Base-by-base conservation (phyloP, 2,797 vertebrate genomes). In the Cuniculus paca region DNA sequence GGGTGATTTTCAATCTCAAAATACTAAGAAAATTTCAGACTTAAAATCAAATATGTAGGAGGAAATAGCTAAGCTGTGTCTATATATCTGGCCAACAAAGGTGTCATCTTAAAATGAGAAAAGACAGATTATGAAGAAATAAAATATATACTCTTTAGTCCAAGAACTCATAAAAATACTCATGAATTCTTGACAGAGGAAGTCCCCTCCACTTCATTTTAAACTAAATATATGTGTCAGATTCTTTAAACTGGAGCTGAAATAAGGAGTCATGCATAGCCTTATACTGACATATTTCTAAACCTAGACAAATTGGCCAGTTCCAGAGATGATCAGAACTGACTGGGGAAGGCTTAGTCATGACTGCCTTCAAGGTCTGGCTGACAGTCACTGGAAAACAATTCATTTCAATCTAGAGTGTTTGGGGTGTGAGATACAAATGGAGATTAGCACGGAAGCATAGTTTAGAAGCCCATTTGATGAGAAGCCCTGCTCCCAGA, bases 1-100 rank as follows among this genome's bases (percentile, higher is more conserved):
- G 10, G 10, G 36, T 74, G 60, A 42, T 50, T 88, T 82, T 83
- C 34, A 50, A 84, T 60, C 94, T 94, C 6, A 88, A 95, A 92
- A 75, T 52, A 88, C 58, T 91, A 77, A 50, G 26, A 81, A 17
- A 74, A 24, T 60, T 63, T 86, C 24, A 65, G 28, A 28, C 24
- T 88, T 63, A 82, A 50, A 91, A 86, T 84, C 16, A 83, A 89
- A 52, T 80, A 52, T n/a, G 79, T 72, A 88, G 12, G 34, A 81
- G 42, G 6, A 90, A 92, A 56, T 58, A 80, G 31, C 39, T 48
- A 82, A 9, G 4, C 52, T 58, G n/a, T 60, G 52, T 75, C 4
- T 19, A 80, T 80, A 26, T 68, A 84, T 85, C 39, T 50, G 61
- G 7, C 56, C 20, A 42, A 84, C 13, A 34, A 48, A 56, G 75